phyloP scores from a whole-genome alignment of 2,113 vertebrate species.

The Salvelinus fontinalis region DNA sequence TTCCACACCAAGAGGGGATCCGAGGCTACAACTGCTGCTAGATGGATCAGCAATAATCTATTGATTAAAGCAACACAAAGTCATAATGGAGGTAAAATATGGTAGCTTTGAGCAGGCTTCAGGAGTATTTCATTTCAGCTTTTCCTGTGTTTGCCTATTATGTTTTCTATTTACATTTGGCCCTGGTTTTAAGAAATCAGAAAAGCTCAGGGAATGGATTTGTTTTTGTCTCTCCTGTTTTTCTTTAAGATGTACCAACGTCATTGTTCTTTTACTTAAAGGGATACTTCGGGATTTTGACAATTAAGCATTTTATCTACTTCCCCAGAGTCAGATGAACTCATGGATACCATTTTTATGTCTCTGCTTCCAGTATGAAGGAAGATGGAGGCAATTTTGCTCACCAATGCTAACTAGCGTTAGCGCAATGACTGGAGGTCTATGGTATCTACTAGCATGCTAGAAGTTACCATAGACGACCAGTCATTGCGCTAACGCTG shows the following conservation, averaged over 20 bases:
- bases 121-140: constrained; percentile 33
- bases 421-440: no score
- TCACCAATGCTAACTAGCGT: no score
- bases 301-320: no score
- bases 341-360: no score
- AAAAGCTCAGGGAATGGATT: constrained; percentile 14
- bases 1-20: constrained; percentile 44
- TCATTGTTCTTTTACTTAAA: constrained; percentile 48
- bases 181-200: constrained; percentile 38
- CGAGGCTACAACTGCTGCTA: constrained; percentile 23
- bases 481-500: no score
- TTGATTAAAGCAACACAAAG: constrained; percentile 58
- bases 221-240: constrained; percentile 31
- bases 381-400: no score
- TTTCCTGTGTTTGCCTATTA: constrained; percentile 17
- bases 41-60: constrained; percentile 31
- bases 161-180: constrained; percentile 41
- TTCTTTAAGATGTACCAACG: constrained; percentile 33
- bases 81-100: constrained; percentile 40
- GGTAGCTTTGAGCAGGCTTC: constrained; percentile 37
- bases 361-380: no score
- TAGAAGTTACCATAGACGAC: no score
- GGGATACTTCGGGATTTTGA: no score
- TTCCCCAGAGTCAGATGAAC: no score
- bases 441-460: no score